Conservation (phyloP, 64 coral and sea anemone genomes). For the Montipora efflorescens region DNA sequence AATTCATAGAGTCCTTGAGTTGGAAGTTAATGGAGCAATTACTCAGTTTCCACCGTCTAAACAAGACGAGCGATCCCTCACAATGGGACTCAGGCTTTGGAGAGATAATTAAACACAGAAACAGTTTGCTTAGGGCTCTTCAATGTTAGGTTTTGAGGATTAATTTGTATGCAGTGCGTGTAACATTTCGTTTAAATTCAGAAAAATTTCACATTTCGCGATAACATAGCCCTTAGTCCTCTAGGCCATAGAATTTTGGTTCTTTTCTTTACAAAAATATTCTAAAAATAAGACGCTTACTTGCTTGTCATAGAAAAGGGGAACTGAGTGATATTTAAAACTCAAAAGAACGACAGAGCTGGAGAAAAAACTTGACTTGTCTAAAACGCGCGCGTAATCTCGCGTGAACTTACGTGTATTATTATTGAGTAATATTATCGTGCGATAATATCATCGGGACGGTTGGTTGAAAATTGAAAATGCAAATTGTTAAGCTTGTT, state of each 20-base stretch:
- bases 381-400: background rate
- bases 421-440: background rate
- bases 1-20: background rate
- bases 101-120: background rate
- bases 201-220: background rate
- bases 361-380: background rate
- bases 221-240: background rate
- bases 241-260: background rate
- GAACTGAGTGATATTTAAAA: background rate
- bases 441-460: constrained; percentile 10
- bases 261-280: background rate
- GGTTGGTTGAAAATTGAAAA: constrained; percentile 28
- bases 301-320: too few species aligned
- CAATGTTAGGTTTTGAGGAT: background rate
- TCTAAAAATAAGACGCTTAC: too few species aligned
- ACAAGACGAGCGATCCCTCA: background rate
- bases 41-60: background rate
- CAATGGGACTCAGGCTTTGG: background rate
- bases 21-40: background rate
- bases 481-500: constrained; percentile 20
- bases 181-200: background rate
- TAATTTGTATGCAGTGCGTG: background rate
- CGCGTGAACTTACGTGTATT: background rate
- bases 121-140: background rate
- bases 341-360: background rate